Evolutionary conservation across 1,140 invertebrate genomes (phyloP), one percentile per base, ranked within the genome.

Genomic region (Platorchestia sp.): DNA sequence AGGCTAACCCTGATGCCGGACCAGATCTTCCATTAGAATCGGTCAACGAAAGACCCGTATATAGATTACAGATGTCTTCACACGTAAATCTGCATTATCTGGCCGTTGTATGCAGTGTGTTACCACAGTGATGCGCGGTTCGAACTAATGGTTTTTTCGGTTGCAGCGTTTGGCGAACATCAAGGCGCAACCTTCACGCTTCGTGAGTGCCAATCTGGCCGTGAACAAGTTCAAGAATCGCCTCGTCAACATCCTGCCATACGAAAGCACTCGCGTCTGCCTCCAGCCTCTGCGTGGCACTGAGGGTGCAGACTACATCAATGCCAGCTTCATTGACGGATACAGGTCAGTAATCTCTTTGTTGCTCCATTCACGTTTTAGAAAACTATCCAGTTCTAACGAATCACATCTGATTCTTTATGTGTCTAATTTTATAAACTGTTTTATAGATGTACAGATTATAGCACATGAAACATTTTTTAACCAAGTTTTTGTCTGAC

Each of bases 181-280:
- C 97, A 99, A 99, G 97, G 98, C 98, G 95, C 99, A 99, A 97
- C 99, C 99, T 44, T 98, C 98, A 96, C 98, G 99, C 96, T 99
- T 99, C 97, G 98, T 99, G 90, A 99, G 98, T 95, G 99, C 99
- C 95, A 99, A 99, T 97, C 97, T 99, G 96, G 98, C 99, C 0
- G 98, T 98, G 96, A 99, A 99, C 97, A 99, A 99, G 97, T 99
- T 99, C 97, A 99, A 99, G 97, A 99, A 99, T 97, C 98, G 99
- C 96, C 97, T 99, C 96, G 99, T 99, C 27, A 99, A 99, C 97
- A 99, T 99, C 97, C 97, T 99, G 97, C 99, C 99, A 93, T 99
- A 99, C 97, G 99, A 99, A 97, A 98, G 98, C 44, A 99, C 98
- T 95, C 97, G 99, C 95, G 99, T 99, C 0, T 99, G 99, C 97